Evolutionary conservation across 2,888 invertebrate genomes (phyloP).

Genomic region (Drosophila meridiana): DNA sequence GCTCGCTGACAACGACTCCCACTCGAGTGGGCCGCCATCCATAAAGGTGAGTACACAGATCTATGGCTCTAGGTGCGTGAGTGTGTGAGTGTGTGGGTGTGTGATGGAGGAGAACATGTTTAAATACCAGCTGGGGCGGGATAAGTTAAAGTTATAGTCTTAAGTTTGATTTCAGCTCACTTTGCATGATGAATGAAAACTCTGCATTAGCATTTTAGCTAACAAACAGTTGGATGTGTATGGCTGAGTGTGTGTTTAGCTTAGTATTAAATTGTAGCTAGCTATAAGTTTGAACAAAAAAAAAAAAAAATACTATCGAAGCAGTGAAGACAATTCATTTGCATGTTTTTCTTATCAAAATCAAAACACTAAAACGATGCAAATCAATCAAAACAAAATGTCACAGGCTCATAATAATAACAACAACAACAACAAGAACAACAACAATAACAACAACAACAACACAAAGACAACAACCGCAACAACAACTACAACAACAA

Average conservation of each 20-base stretch:
- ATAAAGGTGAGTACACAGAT: slow-evolving; percentile 89
- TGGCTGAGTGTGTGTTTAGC: slow-evolving; percentile 3
- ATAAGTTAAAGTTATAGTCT: slow-evolving; percentile 4
- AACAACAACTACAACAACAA: slow-evolving; percentile 44
- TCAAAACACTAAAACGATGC: slow-evolving; percentile 44
- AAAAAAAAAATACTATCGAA: not conserved
- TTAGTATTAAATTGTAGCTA: not conserved
- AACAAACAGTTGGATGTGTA: not conserved
- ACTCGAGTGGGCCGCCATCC: slow-evolving; percentile 91
- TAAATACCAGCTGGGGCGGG: not conserved
- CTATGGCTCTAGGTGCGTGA: not conserved
- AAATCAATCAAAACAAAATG: slow-evolving; percentile 65
- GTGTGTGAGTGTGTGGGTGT: not conserved
- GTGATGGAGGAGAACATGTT: not conserved
- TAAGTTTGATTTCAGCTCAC: slow-evolving; percentile 31
- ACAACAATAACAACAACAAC: slow-evolving; percentile 42
- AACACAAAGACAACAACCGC: slow-evolving; percentile 54
- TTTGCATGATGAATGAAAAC: slow-evolving; percentile 47
- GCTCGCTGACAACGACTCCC: slow-evolving; percentile 92
- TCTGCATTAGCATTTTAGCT: not conserved
- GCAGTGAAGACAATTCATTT: slow-evolving; percentile 38
- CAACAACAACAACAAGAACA: slow-evolving; percentile 49
- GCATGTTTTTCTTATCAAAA: slow-evolving; percentile 45
- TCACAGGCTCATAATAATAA: slow-evolving; percentile 69
- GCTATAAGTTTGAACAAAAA: not conserved